Conservation (phyloP, 2,888 invertebrate genomes). For the Cryptops parisi region DNA sequence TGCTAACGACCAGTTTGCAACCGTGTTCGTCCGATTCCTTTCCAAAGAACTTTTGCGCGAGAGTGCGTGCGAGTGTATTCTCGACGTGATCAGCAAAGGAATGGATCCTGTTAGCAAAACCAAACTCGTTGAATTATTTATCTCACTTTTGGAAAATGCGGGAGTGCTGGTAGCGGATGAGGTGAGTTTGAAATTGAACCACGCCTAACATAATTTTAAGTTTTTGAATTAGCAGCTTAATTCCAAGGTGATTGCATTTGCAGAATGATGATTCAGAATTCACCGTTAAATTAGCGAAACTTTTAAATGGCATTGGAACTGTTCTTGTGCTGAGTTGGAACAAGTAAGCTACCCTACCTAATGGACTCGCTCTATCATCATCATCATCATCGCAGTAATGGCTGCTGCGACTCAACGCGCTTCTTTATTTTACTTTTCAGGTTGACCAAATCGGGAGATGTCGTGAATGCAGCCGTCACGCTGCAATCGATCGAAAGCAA, state of each 20-base stretch:
- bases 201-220: not conserved
- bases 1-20: constrained; percentile 40
- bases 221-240: not conserved
- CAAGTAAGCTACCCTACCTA: constrained; percentile 32
- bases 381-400: no score
- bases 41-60: constrained; percentile 30
- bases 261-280: constrained; percentile 39
- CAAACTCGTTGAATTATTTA: constrained; percentile 37
- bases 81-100: constrained; percentile 40
- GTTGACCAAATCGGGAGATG: constrained; percentile 26
- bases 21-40: constrained; percentile 35
- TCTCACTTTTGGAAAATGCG: constrained; percentile 31
- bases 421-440: no score
- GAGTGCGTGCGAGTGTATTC: constrained; percentile 39
- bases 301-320: constrained; percentile 38
- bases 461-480: constrained; percentile 23
- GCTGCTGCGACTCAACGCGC: no score
- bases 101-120: constrained; percentile 42
- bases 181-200: not conserved
- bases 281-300: constrained; percentile 35
- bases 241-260: constrained; percentile 18
- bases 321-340: constrained; percentile 36
- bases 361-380: no score
- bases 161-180: constrained; percentile 29
- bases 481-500: constrained; percentile 32